Conservation (phyloP, 2,113 vertebrate species). For the Heptranchias perlo region DNA sequence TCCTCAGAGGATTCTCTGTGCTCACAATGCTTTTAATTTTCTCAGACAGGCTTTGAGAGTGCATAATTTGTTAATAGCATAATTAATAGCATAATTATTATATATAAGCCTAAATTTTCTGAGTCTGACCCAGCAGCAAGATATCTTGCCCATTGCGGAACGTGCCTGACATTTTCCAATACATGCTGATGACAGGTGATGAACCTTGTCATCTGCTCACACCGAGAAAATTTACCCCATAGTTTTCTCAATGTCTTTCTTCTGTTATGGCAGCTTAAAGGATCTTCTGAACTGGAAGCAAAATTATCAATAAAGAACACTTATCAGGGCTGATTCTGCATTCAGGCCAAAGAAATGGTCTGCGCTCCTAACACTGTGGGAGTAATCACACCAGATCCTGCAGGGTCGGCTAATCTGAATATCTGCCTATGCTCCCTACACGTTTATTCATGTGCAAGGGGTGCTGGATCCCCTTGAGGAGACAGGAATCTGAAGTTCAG, state of each 20-base stretch:
- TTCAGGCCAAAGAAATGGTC: no score
- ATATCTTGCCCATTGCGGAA: background rate
- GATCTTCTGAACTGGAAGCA: background rate
- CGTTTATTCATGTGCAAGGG: background rate
- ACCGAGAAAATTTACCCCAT: background rate
- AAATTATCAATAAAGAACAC: background rate
- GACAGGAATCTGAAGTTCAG: background rate
- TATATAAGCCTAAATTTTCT: background rate
- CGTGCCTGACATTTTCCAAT: background rate
- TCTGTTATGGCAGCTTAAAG: background rate
- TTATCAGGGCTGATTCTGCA: background rate
- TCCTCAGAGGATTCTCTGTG: background rate
- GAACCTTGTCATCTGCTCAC: background rate
- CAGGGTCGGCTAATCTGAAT: background rate
- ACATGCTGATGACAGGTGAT: background rate
- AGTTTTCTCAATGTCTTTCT: background rate
- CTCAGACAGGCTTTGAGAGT: background rate
- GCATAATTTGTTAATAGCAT: background rate
- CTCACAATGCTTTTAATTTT: background rate
- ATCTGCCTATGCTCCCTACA: background rate
- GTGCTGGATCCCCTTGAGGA: background rate
- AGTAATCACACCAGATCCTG: no score
- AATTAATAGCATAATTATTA: background rate
- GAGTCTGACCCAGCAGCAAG: background rate
- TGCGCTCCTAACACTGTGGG: no score